Evolutionary conservation across 53 echinoderm and acorn worm genomes (phyloP), one percentile per base, ranked within the genome.

Genomic region (Holothuria leucospilota): DNA sequence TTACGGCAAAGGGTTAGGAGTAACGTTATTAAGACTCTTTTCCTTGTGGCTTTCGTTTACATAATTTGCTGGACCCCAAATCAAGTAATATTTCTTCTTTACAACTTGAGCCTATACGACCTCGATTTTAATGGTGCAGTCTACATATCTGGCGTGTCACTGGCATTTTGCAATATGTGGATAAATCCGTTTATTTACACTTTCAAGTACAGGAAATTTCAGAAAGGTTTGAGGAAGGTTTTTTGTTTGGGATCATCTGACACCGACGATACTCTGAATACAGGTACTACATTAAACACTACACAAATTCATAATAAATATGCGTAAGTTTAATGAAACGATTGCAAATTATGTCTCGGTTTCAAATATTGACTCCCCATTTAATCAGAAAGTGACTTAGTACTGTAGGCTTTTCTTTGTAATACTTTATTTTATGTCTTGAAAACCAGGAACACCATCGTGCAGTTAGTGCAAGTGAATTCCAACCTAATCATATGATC

Each of bases 151-250:
- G 53, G 65, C 13, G 68, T 85, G 11, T 73, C 72, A 38, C 66
- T 89, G 20, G 90, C 77, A 26, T 89, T 77, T 78, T 51, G 78
- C 10, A 89, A 89, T 69, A 74, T 75, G 20, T 49, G 41, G 29
- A 53, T 85, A n/a, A 89, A 89, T 68, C 90, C 90, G 20, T 84
- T 85, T 69, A 78, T 89, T 29, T 89, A 89, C 39, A 74, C 88
- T 59, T 85, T 94, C 28, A 81, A 88, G 52, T 88, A 88, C 40
- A 42, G 53, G 13, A 88, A 88, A 23, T 88, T 88, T 39, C 56
- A 80, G 24, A 49, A 53, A 8, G 88, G 61, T 13, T 62, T 88
- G 30, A 29, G 59, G 13, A 88, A 69, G 18, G 69, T 68, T 14
- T 81, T 88, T 39, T 51, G 71, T 39, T 30, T 80, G 8, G 61